Evolutionary conservation across 2,888 invertebrate species (phyloP).

Genomic region (Drosophila phalerata): DNA sequence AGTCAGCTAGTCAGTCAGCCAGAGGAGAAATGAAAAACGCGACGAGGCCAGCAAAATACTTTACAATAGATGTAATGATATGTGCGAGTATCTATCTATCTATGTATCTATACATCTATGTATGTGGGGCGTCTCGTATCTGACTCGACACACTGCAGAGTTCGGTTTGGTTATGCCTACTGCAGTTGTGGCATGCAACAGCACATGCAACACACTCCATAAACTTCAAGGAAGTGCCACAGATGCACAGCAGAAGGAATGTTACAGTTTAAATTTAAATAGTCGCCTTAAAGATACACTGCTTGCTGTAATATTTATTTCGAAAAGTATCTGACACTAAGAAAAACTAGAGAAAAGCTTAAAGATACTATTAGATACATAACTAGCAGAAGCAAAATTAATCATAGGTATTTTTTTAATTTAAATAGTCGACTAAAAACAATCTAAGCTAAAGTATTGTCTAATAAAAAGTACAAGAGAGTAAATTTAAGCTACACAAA

Average conservation of each 20-base stretch:
- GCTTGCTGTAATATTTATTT: not conserved
- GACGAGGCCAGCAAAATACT: slow-evolving; percentile 67
- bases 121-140: slow-evolving; percentile 60
- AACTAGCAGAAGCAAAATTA: no score
- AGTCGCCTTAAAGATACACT: slow-evolving; percentile 20
- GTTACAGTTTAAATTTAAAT: not conserved
- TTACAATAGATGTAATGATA: slow-evolving; percentile 53
- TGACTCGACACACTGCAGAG: slow-evolving; percentile 33
- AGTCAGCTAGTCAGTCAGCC: slow-evolving; percentile 42
- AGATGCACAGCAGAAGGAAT: slow-evolving; percentile 42
- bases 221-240: slow-evolving; percentile 72
- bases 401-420: no score
- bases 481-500: not conserved
- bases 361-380: not conserved
- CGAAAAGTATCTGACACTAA: not conserved
- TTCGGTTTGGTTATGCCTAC: slow-evolving; percentile 52
- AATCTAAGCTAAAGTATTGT: not conserved
- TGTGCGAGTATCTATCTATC: slow-evolving; percentile 23
- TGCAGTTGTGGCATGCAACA: slow-evolving; percentile 67
- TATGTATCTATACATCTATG: slow-evolving; percentile 9
- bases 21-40: slow-evolving; percentile 79
- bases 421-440: not conserved
- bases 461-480: not conserved
- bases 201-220: slow-evolving; percentile 67
- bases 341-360: not conserved